Conservation (phyloP, 2,113 vertebrate genomes). For the Peromyscus californicus region DNA sequence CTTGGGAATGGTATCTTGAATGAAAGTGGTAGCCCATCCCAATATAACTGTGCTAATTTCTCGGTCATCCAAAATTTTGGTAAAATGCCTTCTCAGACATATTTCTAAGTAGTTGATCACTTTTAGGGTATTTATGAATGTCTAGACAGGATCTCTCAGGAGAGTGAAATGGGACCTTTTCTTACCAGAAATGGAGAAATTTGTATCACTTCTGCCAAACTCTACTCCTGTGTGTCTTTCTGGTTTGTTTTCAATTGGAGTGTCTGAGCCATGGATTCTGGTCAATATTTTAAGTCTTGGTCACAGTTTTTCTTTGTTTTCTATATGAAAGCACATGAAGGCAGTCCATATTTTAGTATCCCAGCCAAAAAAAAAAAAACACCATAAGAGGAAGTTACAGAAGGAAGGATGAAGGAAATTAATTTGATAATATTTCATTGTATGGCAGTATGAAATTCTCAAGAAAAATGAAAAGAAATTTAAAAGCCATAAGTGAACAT, state of each 20-base stretch:
- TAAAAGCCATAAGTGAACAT: constrained; percentile 67
- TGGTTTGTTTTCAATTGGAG: background rate
- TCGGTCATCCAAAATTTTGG: constrained; percentile 19
- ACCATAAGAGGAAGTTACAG: constrained; percentile 47
- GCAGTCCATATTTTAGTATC: background rate
- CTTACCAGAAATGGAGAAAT: constrained; percentile 66
- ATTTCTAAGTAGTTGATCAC: constrained; percentile 33
- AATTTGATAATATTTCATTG: background rate
- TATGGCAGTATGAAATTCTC: background rate
- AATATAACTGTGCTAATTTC: background rate
- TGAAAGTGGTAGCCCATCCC: background rate
- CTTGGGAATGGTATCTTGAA: background rate
- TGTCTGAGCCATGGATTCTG: background rate
- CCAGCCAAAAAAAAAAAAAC: constrained; percentile 70
- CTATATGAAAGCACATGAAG: background rate
- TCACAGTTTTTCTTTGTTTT: background rate
- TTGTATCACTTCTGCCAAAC: constrained; percentile 10
- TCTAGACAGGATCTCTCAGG: constrained; percentile 58
- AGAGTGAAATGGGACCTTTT: background rate
- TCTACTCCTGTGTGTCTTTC: background rate
- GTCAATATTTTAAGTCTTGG: constrained; percentile 24
- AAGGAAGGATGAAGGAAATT: too few relatives aligned
- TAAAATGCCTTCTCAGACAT: background rate
- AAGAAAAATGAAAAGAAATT: background rate
- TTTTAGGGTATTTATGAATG: background rate